Conservation (phyloP, 2,888 invertebrate species). For the Pachycephus smyrnensis region DNA sequence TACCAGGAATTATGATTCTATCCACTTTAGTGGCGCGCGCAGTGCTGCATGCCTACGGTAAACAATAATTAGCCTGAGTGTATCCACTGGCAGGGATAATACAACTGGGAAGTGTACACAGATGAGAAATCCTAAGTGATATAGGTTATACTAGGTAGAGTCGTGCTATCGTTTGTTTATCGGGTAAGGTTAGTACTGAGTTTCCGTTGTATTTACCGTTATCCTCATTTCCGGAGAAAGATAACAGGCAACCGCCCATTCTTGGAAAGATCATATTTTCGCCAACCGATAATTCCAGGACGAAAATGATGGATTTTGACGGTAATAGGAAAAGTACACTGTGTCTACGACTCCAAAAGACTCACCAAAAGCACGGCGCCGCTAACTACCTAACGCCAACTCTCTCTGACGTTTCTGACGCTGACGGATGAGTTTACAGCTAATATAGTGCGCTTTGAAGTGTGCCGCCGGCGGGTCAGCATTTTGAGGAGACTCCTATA, state of each 20-base stretch:
- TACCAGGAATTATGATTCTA: conserved; percentile 51
- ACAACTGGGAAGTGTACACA: conserved; percentile 31
- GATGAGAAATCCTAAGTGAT: conserved; percentile 40
- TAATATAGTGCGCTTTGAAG: conserved; percentile 63
- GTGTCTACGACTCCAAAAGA: neutral
- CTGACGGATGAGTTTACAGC: conserved; percentile 66
- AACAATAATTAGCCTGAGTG: conserved; percentile 46
- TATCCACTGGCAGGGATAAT: conserved; percentile 37
- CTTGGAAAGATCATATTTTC: neutral
- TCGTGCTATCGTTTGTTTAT: neutral
- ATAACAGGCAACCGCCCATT: neutral
- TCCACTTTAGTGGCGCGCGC: conserved; percentile 16
- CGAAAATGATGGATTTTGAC: neutral
- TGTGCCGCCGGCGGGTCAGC: conserved; percentile 48
- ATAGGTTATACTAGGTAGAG: neutral
- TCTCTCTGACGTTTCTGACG: conserved; percentile 58
- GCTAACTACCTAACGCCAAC: conserved; percentile 60
- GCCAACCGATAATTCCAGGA: neutral
- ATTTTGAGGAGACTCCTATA: conserved; percentile 39
- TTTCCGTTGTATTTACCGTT: neutral
- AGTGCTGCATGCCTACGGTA: conserved; percentile 33
- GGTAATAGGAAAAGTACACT: neutral
- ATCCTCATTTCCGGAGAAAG: neutral
- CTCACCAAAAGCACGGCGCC: conserved; percentile 37
- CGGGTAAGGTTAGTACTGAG: neutral